phyloP scores from a whole-genome alignment of 2,888 invertebrate genomes.

The Cactoblastis cactorum region DNA sequence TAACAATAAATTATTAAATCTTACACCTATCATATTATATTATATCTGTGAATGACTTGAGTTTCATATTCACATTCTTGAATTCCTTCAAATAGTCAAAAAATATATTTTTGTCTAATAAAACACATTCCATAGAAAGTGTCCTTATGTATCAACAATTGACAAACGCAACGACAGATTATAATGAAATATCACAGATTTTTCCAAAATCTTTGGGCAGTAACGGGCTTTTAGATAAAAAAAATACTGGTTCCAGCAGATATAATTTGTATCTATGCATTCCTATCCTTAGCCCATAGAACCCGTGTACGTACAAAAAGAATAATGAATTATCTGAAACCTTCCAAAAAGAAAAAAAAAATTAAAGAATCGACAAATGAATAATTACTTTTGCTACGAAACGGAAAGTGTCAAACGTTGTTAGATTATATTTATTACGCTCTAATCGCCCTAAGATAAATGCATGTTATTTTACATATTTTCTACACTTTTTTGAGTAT shows the following conservation, averaged over 20 bases:
- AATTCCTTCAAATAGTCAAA: conserved; percentile 78
- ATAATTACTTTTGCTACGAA: conserved; percentile 65
- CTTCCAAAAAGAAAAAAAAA: conserved; percentile 56
- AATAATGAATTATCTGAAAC: conserved; percentile 67
- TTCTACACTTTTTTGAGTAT: conserved; percentile 56
- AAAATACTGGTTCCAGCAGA: conserved; percentile 43
- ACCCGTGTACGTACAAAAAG: conserved; percentile 74
- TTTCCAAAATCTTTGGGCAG: conserved; percentile 78
- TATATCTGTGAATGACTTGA: conserved; percentile 72
- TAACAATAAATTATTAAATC: conserved; percentile 79
- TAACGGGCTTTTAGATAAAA: conserved; percentile 63
- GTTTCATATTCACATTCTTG: conserved; percentile 69
- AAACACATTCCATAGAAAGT: conserved; percentile 64
- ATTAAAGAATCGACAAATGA: no score
- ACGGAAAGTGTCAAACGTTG: conserved; percentile 63
- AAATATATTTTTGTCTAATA: conserved; percentile 78
- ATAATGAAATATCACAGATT: conserved; percentile 79
- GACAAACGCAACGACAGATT: conserved; percentile 78
- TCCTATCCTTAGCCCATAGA: conserved; percentile 52
- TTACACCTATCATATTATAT: conserved; percentile 74
- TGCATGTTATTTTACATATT: conserved; percentile 72
- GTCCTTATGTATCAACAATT: conserved; percentile 76
- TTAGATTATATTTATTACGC: conserved; percentile 59
- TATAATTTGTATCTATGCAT: conserved; percentile 64
- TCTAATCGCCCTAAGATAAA: conserved; percentile 68